phyloP scores from a whole-genome alignment of 2,888 invertebrate species.

The Lithophane semibrunnea region DNA sequence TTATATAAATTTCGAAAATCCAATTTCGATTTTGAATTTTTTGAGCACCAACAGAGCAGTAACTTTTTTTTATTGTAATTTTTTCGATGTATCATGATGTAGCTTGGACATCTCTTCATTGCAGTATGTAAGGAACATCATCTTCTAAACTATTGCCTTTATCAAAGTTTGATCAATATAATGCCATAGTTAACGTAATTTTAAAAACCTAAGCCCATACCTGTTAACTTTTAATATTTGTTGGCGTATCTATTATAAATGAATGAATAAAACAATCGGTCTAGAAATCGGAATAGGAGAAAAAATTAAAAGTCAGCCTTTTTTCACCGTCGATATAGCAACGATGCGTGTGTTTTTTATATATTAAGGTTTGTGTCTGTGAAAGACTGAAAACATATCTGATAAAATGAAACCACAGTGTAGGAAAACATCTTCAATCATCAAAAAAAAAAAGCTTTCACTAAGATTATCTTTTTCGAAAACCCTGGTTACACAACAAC shows the following conservation, averaged over 20 bases:
- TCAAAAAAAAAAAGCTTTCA: background rate
- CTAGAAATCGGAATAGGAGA: background rate
- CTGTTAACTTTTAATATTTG: no score
- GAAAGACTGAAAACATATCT: background rate
- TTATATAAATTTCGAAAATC: background rate
- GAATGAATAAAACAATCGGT: background rate
- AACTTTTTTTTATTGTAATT: background rate
- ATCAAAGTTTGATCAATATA: background rate
- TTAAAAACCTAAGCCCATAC: background rate
- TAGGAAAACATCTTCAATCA: background rate
- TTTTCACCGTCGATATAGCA: background rate
- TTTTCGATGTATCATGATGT: background rate
- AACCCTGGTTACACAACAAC: slow-evolving; percentile 3
- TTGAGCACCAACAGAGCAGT: no score
- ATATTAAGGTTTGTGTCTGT: background rate
- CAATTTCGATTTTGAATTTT: background rate
- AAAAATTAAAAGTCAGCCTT: background rate
- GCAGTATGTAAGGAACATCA: background rate
- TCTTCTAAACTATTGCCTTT: background rate
- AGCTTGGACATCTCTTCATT: no score
- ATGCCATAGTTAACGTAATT: background rate
- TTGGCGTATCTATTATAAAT: no score
- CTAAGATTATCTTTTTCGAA: slow-evolving; percentile 11
- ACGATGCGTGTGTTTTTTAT: background rate
- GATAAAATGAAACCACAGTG: background rate